Evolutionary conservation across 2,797 vertebrate genomes (phyloP).

Genomic region (Hybognathus amarus): DNA sequence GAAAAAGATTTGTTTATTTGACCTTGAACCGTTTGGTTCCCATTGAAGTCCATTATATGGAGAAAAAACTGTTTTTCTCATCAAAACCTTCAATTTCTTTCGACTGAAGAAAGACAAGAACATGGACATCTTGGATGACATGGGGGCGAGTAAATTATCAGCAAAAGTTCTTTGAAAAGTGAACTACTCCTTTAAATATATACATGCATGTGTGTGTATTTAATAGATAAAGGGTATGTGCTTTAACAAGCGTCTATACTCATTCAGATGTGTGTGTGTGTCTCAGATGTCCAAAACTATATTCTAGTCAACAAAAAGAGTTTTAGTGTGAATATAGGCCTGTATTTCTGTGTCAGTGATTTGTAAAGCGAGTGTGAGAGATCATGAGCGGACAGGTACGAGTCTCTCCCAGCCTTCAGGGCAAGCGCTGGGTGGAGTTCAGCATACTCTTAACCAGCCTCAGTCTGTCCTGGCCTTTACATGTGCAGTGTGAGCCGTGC

Average conservation of each 20-base stretch:
- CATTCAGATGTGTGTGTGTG: conserved; percentile 1
- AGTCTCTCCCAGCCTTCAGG: conserved; percentile 76
- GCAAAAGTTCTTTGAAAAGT: no score
- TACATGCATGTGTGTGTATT: neutral
- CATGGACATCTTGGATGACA: no score
- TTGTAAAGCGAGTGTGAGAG: conserved; percentile 4
- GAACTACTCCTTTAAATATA: no score
- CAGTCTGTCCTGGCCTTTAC: neutral
- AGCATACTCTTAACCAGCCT: conserved; percentile 57
- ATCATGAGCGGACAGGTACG: conserved; percentile 69
- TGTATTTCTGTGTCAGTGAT: neutral
- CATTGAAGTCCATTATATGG: no score
- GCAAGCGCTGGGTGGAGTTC: conserved; percentile 75
- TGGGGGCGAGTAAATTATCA: no score
- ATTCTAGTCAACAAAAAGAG: neutral
- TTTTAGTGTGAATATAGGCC: neutral
- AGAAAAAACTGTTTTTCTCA: no score
- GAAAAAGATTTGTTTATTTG: no score
- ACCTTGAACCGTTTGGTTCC: no score
- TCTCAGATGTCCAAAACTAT: neutral
- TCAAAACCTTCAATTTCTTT: no score
- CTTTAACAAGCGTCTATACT: conserved; percentile 8
- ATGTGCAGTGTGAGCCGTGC: neutral
- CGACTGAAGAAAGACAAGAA: no score
- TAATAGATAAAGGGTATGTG: neutral